Percentiles rank a stretch among this genome's conserved stretches.
Conservation (phyloP, 2,797 vertebrate species). For the Falco concolor region DNA sequence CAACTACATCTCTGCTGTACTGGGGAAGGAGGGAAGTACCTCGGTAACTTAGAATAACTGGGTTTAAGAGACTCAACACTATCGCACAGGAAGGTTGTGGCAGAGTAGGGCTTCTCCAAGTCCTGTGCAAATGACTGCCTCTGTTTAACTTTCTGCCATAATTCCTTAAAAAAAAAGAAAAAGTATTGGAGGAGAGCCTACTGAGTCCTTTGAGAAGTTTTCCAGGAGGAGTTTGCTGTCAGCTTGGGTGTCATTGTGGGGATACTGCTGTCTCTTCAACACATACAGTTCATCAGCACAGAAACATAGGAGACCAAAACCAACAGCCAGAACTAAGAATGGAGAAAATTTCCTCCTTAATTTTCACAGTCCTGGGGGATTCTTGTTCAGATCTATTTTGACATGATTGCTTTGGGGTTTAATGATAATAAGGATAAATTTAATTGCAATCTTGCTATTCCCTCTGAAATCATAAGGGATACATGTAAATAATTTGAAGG, state of each 20-base stretch:
- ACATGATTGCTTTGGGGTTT: not conserved
- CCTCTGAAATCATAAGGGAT: not conserved
- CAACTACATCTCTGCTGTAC: not conserved
- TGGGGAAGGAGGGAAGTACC: not conserved
- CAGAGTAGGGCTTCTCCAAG: not conserved
- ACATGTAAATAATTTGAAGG: not conserved
- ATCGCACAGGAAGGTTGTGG: not conserved
- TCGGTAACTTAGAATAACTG: not conserved
- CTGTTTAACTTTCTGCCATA: not conserved
- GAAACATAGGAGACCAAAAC: not conserved
- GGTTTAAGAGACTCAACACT: not conserved
- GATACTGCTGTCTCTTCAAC: not conserved
- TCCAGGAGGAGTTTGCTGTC: not conserved
- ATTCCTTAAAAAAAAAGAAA: not conserved
- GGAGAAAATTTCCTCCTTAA: not conserved
- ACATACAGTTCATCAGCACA: not conserved
- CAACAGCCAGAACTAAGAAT: not conserved
- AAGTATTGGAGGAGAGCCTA: not conserved
- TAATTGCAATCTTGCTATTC: not conserved
- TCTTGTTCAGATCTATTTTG: not conserved
- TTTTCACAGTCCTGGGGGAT: not conserved
- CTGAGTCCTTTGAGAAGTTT: not conserved
- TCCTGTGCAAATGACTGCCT: not conserved
- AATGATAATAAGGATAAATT: not conserved
- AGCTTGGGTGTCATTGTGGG: not conserved